Evolutionary conservation across 2,797 vertebrate species (phyloP).

Genomic region (Darevskia nairensis): DNA sequence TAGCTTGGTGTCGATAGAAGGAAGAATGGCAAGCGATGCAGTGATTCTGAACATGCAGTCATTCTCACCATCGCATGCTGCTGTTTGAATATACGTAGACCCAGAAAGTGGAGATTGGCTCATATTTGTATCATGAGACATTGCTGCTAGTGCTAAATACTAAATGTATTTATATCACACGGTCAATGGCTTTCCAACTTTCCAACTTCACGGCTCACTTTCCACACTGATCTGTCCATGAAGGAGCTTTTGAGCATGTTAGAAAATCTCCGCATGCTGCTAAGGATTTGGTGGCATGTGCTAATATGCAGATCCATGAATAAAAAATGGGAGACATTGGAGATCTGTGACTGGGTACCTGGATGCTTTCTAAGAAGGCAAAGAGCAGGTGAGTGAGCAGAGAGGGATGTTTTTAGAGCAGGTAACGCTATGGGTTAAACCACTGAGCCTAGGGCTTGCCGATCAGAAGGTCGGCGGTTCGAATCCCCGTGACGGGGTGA

Average conservation of each 20-base stretch:
- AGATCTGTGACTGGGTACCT: too few species aligned
- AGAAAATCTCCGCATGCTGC: too few species aligned
- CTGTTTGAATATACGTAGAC: constrained; percentile 31
- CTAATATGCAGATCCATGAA: too few species aligned
- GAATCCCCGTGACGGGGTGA: too few species aligned
- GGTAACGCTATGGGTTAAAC: too few species aligned
- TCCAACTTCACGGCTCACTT: background rate
- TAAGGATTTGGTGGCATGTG: background rate
- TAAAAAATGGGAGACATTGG: too few species aligned
- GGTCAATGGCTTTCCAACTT: background rate
- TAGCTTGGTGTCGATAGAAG: constrained; percentile 74
- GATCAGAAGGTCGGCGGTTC: too few species aligned
- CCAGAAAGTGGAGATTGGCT: constrained; percentile 1
- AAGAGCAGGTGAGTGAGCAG: background rate
- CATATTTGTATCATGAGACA: background rate
- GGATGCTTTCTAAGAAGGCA: background rate
- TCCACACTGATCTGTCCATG: background rate
- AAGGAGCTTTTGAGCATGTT: background rate
- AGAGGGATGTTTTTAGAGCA: background rate
- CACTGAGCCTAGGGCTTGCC: too few species aligned
- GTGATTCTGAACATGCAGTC: constrained; percentile 61
- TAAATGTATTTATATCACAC: background rate
- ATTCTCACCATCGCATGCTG: constrained; percentile 71
- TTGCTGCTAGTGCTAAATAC: background rate
- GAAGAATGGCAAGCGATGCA: constrained; percentile 52